Conservation (phyloP, 2,888 invertebrate species). For the Macrosoma leucophasiata region DNA sequence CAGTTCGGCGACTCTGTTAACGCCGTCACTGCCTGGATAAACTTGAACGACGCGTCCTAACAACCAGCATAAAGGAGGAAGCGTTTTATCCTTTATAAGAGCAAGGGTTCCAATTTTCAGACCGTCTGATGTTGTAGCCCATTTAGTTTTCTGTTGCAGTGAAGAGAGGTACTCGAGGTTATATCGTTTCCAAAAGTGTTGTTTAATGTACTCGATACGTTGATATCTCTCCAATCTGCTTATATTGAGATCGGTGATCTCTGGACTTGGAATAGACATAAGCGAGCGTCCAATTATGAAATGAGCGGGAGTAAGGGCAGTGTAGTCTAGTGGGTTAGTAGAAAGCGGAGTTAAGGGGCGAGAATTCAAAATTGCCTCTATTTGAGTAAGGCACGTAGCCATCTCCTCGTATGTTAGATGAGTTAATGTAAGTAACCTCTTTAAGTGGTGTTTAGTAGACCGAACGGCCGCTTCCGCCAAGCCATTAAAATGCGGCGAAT, state of each 20-base stretch:
- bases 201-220: constrained; percentile 3
- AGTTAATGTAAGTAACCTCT: constrained; percentile 19
- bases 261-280: too few species aligned
- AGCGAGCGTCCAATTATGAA: too few species aligned
- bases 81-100: too few species aligned
- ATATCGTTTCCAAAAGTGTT: constrained; percentile 10
- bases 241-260: constrained; percentile 5
- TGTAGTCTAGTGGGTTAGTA: too few species aligned
- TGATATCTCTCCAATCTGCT: constrained; percentile 2
- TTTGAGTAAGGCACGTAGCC: constrained; percentile 16
- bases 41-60: too few species aligned
- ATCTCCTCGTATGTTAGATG: constrained; percentile 23
- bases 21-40: too few species aligned
- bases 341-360: too few species aligned
- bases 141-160: constrained; percentile 14
- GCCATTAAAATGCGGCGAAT: constrained; percentile 20
- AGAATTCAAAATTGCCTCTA: constrained; percentile 23
- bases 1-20: too few species aligned
- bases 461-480: constrained; percentile 20
- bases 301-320: too few species aligned
- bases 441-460: constrained; percentile 13
- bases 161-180: constrained; percentile 6
- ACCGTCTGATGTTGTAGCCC: neutral
- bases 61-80: too few species aligned
- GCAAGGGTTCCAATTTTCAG: too few species aligned